Evolutionary conservation across 2,113 vertebrate genomes (phyloP).

Genomic region (Martes martes): DNA sequence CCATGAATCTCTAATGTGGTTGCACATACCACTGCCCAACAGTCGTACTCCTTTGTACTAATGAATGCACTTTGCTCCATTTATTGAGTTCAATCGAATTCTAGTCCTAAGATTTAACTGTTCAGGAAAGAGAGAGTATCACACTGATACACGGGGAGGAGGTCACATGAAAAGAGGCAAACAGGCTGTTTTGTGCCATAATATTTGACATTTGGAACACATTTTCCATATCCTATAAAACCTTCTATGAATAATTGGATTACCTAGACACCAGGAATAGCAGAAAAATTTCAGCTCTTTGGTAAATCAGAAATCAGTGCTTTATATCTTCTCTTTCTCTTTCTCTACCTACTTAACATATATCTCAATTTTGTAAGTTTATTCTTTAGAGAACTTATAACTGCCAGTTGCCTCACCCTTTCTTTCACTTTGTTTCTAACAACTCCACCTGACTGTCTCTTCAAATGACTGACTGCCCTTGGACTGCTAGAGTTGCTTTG

Average conservation of each 20-base stretch:
- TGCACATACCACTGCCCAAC: background rate
- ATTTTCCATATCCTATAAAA: background rate
- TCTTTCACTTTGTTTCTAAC: background rate
- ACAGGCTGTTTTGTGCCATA: background rate
- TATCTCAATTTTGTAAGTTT: background rate
- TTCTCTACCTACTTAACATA: background rate
- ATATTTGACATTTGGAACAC: background rate
- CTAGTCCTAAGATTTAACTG: background rate
- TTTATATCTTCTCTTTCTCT: background rate
- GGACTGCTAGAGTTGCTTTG: background rate
- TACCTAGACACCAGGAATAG: background rate
- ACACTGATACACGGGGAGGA: background rate
- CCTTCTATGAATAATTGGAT: background rate
- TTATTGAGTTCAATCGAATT: background rate
- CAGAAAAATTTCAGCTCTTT: background rate
- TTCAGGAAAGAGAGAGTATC: background rate
- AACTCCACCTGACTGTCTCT: background rate
- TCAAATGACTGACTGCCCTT: background rate
- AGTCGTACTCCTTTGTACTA: background rate
- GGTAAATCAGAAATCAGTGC: background rate
- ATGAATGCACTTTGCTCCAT: background rate
- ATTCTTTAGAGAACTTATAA: background rate
- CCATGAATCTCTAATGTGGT: background rate
- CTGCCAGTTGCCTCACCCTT: background rate
- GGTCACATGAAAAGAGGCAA: background rate